Conservation (phyloP, 2,797 vertebrate species). For the Diceros bicornis region DNA sequence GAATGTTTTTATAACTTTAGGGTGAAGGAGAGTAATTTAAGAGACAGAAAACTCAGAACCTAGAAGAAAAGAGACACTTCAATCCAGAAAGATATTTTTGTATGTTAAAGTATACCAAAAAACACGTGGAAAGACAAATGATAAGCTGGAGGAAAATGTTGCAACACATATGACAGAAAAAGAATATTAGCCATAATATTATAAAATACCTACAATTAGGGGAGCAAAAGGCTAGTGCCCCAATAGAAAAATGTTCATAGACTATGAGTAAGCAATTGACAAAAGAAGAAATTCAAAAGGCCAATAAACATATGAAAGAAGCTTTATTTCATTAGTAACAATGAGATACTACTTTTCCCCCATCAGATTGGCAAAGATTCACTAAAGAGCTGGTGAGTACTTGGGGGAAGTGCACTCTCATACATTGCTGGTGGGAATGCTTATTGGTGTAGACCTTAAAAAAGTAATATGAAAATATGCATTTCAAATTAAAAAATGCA, state of each 20-base stretch:
- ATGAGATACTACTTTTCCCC: neutral
- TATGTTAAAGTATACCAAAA: neutral
- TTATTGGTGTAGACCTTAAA: neutral
- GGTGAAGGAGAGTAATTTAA: neutral
- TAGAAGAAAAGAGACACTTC: neutral
- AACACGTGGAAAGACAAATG: neutral
- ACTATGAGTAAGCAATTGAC: neutral
- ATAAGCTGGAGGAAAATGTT: neutral
- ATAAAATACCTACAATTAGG: neutral
- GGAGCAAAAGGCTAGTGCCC: neutral
- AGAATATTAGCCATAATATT: neutral
- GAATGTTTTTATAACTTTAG: constrained; percentile 20
- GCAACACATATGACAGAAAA: neutral
- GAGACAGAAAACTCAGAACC: neutral
- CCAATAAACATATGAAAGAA: neutral
- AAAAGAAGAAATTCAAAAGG: neutral
- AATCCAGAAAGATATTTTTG: constrained; percentile 3
- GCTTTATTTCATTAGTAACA: constrained; percentile 26
- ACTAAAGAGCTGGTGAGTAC: neutral
- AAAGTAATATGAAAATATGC: neutral
- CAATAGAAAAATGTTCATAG: neutral
- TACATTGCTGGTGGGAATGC: neutral
- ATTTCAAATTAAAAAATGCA: neutral
- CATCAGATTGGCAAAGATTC: neutral
- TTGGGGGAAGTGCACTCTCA: neutral